Conservation (phyloP, 2,888 invertebrate genomes). For the Suillia variegata region DNA sequence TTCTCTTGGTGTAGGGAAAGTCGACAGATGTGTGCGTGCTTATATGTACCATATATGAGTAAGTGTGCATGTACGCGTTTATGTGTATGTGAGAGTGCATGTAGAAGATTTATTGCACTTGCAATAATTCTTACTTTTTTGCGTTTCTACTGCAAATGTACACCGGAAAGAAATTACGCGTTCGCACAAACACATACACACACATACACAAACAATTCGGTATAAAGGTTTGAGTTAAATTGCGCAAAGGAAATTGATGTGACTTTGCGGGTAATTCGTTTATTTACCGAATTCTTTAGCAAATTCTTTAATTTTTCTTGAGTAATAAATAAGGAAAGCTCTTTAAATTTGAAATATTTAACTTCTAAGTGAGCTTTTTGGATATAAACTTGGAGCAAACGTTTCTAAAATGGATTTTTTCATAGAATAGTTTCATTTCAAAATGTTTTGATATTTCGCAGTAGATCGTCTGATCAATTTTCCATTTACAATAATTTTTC, state of each 20-base stretch:
- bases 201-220: slow-evolving; percentile 22
- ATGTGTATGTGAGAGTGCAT: slow-evolving; percentile 16
- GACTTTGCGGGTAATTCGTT: slow-evolving; percentile 1
- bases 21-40: too few relatives aligned
- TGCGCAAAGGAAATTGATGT: slow-evolving; percentile 35
- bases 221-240: slow-evolving; percentile 9
- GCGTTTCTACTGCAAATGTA: neutral
- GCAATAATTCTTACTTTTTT: slow-evolving; percentile 52
- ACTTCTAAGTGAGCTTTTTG: too few relatives aligned
- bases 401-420: too few relatives aligned
- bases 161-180: slow-evolving; percentile 7
- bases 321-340: too few relatives aligned
- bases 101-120: slow-evolving; percentile 49
- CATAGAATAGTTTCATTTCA: too few relatives aligned
- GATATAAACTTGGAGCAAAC: too few relatives aligned
- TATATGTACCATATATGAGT: too few relatives aligned
- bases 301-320: neutral
- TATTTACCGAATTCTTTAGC: neutral
- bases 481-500: too few relatives aligned
- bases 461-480: too few relatives aligned
- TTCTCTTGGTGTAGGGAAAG: too few relatives aligned
- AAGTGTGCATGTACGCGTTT: neutral
- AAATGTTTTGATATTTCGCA: too few relatives aligned
- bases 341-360: too few relatives aligned
- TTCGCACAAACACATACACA: neutral